phyloP scores from a whole-genome alignment of 2,113 vertebrate genomes.

The Oenanthe melanoleuca region DNA sequence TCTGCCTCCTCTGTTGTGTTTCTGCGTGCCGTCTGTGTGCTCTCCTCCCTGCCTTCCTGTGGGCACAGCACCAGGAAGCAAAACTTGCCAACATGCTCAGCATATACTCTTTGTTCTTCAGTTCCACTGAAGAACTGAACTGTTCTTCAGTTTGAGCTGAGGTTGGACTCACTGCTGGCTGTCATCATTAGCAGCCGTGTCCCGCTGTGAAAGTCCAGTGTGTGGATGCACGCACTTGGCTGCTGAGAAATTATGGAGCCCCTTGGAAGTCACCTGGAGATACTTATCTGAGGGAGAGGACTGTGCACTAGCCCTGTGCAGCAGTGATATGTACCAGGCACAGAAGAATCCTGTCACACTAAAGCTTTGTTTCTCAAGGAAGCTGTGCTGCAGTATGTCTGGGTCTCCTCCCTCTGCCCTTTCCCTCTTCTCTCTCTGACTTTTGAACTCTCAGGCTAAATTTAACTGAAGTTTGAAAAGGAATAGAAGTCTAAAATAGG shows the following conservation, averaged over 20 bases:
- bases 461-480: not conserved
- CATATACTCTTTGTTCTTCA: not conserved
- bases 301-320: not conserved
- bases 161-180: not conserved
- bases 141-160: not conserved
- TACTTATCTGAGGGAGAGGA: not conserved
- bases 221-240: fast-evolving
- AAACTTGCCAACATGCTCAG: not conserved
- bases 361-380: not conserved
- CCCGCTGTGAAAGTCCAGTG: not conserved
- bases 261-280: not conserved
- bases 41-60: not conserved
- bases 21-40: fast-evolving
- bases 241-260: not conserved
- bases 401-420: not conserved
- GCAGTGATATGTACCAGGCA: not conserved
- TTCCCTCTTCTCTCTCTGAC: not conserved
- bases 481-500: not conserved
- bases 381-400: not conserved
- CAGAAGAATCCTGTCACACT: not conserved
- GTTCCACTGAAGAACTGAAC: not conserved
- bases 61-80: not conserved
- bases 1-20: not conserved
- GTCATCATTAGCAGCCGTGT: not conserved
- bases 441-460: not conserved